A percentile compares a stretch with the other conserved stretches of the same genome.
Evolutionary conservation across 1,140 invertebrate genomes (phyloP).

Genomic region (Marisa cornuarietis): DNA sequence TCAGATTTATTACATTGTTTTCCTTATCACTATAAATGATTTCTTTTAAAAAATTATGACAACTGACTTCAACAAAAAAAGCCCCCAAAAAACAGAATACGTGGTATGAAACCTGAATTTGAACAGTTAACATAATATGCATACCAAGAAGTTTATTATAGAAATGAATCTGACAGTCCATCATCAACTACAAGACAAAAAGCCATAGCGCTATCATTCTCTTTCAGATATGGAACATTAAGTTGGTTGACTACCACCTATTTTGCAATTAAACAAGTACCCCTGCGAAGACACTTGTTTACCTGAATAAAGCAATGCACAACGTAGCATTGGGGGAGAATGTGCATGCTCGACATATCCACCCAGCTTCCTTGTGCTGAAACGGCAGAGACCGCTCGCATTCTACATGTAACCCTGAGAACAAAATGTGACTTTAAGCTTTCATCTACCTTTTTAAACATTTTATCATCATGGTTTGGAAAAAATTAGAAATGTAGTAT

Average conservation of each 20-base stretch:
- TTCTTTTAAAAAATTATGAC: no score
- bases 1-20: no score
- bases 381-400: not conserved
- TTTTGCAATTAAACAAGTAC: not conserved
- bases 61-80: no score
- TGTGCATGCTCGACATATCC: not conserved
- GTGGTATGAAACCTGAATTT: no score
- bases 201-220: not conserved
- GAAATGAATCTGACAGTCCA: no score
- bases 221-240: not conserved
- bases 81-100: no score
- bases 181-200: not conserved
- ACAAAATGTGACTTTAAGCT: not conserved
- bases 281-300: not conserved
- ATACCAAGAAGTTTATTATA: not conserved
- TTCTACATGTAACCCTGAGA: not conserved
- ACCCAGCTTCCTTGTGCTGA: not conserved
- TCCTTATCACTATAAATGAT: no score
- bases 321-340: not conserved
- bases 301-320: conserved; percentile 3
- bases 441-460: not conserved
- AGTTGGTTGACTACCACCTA: not conserved
- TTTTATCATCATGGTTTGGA: no score
- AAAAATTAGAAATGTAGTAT: not conserved
- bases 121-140: not conserved